Base-by-base conservation (phyloP, 2,113 vertebrate genomes). In the Cacatua alba region DNA sequence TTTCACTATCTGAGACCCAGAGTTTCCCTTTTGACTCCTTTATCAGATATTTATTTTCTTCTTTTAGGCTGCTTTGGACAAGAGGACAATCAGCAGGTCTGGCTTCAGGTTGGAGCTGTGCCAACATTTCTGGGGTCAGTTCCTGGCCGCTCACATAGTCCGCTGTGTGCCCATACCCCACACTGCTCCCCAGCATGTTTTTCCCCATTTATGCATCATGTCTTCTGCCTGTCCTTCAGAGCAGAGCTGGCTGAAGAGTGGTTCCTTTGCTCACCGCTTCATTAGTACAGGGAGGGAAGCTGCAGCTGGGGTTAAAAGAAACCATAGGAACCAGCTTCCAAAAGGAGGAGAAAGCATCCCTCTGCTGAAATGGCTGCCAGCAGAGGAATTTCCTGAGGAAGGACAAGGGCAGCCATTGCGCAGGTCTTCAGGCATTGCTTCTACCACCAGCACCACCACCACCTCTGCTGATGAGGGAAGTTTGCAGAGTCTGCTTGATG, bases 381-480 rank as follows among this genome's bases (percentile, higher is more conserved):
- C n/a, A 74, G 83, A 92, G 84, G 71, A 89, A 62, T 86, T 86
- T 92, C 68, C 59, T 64, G 52, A 88, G 67, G 70, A 90, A 85
- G 67, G 65, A 53, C 37, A 41, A 49, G 51, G 57, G 79, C 39
- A 43, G 11, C 23, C 39, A 20, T 13, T 12, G 25, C 2, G 48
- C 26, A 82, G 25, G 17, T 85, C 43, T 53, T 79, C 2, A 20
- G 28, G 25, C 74, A 46, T 59, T 52, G 67, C 24, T 46, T 67
- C 24, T 16, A 33, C 46, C 51, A 33, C 1, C 14, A 48, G 53
- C 6, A 1, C 6, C 6, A 4, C 39, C 6, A 4, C 35, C 48
- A 53, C n/a, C 31, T 67, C 52, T 60, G n/a, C 43, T 17, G 4
- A 21, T 3, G 21, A 70, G 25, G 25, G 48, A 67, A 76, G 25